Evolutionary conservation across 2,797 vertebrate species (phyloP).

Genomic region (Cephalopachus bancanus): DNA sequence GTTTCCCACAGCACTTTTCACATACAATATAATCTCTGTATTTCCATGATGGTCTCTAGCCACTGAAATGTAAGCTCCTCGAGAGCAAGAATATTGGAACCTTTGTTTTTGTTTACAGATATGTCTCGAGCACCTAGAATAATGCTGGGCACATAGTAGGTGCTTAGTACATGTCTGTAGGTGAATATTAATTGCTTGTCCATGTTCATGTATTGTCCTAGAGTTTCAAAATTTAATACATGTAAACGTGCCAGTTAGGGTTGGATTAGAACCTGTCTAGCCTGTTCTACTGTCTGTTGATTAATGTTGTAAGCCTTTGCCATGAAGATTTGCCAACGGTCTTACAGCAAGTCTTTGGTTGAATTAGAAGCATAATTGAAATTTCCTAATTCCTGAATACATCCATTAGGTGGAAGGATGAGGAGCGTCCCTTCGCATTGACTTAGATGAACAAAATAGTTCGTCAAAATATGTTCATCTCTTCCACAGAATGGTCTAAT

Average conservation of each 20-base stretch:
- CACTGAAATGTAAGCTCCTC: background rate
- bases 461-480: background rate
- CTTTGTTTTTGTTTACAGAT: background rate
- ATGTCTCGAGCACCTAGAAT: background rate
- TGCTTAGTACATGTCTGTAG: background rate
- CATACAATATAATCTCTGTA: background rate
- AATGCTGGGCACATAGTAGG: background rate
- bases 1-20: background rate
- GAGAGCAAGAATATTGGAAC: background rate
- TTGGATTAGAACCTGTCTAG: background rate
- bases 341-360: background rate
- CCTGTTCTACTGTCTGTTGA: background rate
- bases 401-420: background rate
- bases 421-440: background rate
- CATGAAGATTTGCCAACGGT: background rate
- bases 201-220: background rate
- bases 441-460: background rate
- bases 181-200: background rate
- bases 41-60: background rate
- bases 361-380: conserved; percentile 48
- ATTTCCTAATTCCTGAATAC: conserved; percentile 26
- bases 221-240: background rate
- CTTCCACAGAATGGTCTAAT: background rate
- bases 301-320: background rate
- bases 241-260: background rate